Evolutionary conservation across 2,888 invertebrate genomes (phyloP), one percentile per base, ranked within the genome.

Genomic region (Plemyria rubiginata): DNA sequence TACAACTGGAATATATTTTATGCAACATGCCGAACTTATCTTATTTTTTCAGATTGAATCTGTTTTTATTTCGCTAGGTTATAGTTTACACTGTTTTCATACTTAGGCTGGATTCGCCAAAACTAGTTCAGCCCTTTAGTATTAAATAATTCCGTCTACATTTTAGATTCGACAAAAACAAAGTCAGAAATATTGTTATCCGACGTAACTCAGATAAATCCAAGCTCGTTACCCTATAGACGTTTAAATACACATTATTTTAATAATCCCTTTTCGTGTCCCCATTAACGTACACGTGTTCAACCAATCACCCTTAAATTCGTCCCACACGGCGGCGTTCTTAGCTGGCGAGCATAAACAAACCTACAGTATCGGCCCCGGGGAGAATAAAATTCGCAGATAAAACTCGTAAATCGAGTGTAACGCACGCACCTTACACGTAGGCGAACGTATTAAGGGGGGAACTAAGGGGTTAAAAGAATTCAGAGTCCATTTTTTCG

Each of bases 371-470:
- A 67, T 73, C 67, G 68, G 61, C 72, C 70, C 72, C 45, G 58
- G 60, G 62, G 70, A 69, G 56, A 70, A 67, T 73, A 77, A 78
- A 77, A 79, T 79, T 77, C 70, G 59, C 63, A 65, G 67, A 67
- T 71, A 74, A 72, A 69, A 67, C 65, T 74, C 66, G 80, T 83
- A 83, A 81, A 81, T 82, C 75, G 78, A 72, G 67, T 51, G 67
- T 70, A 71, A 69, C 70, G 67, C 71, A 66, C 70, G 69, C 67
- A 56, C 49, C 68, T 70, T 36, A 66, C 69, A 67, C 65, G 66
- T 54, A 54, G 4, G 45, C 16, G 55, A 38, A 58, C 43, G 66
- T 29, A 67, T 13, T 59, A 43, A 65, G 65, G 46, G 43, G 0
- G 4, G 4, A 1, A 16, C 22, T 11, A n/a, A n/a, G n/a, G n/a